These are phyloP conservation scores for Peromyscus attwateri DNA, from an alignment of 2,797 vertebrate genomes.

Conservation along the genomic window DNA sequence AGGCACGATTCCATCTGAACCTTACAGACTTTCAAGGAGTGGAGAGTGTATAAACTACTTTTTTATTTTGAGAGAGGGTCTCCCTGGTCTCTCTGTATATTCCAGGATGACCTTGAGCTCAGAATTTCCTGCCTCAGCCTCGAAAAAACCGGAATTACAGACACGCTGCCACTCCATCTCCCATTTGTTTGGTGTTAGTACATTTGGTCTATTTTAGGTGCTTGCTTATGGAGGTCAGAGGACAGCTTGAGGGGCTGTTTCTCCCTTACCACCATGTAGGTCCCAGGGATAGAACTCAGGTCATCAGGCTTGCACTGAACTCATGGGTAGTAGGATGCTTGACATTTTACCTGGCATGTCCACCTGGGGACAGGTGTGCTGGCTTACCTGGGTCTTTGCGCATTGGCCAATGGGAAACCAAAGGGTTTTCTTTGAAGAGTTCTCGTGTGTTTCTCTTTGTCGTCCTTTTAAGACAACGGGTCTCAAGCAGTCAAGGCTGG, in stretches of 20 bases:
- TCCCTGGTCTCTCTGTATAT: no score
- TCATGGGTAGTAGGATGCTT: accelerated
- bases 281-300: not conserved
- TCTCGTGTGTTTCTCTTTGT: not conserved
- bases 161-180: not conserved
- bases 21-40: not conserved
- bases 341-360: accelerated
- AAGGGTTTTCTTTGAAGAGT: not conserved
- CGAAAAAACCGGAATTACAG: not conserved
- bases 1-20: not conserved
- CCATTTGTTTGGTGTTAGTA: no score
- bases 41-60: not conserved
- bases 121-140: not conserved
- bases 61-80: not conserved
- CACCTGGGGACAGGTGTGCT: not conserved
- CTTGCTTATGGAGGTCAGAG: not conserved
- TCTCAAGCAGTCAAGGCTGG: not conserved
- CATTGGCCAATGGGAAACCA: not conserved
- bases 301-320: not conserved
- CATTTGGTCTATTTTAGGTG: not conserved
- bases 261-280: not conserved
- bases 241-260: not conserved
- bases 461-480: not conserved
- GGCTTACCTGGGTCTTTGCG: accelerated
- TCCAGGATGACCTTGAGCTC: not conserved